Percentiles rank a stretch among this genome's conserved stretches.
phyloP scores from a whole-genome alignment of 2,888 invertebrate genomes.

The Heliconius hortense region DNA sequence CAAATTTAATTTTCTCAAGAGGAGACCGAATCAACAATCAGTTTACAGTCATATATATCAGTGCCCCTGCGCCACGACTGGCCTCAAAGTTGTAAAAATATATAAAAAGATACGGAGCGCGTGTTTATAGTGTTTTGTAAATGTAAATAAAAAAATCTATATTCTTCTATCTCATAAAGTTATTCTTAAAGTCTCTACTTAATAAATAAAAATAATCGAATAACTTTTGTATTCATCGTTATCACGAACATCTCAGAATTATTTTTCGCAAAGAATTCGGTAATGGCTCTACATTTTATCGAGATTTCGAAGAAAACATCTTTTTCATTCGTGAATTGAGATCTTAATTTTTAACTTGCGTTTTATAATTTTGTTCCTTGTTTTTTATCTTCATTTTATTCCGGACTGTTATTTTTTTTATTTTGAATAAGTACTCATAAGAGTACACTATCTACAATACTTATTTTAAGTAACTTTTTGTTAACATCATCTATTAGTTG shows the following conservation, averaged over 20 bases:
- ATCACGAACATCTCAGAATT: conserved; percentile 9
- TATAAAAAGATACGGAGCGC: too few relatives aligned
- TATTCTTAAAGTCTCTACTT: not conserved
- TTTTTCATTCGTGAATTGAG: conserved; percentile 24
- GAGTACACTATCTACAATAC: not conserved
- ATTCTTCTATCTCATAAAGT: too few relatives aligned
- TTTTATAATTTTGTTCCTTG: not conserved
- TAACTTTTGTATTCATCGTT: conserved; percentile 10
- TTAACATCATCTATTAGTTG: too few relatives aligned
- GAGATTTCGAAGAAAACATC: conserved; percentile 24
- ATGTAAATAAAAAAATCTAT: too few relatives aligned
- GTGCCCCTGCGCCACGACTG: too few relatives aligned
- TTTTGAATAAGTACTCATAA: not conserved
- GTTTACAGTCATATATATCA: too few relatives aligned
- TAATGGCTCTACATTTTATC: conserved; percentile 28
- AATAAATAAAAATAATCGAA: conserved; percentile 1
- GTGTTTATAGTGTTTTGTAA: too few relatives aligned
- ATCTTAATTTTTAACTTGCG: conserved; percentile 16
- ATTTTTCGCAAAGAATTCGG: conserved; percentile 18
- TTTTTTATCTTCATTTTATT: not conserved
- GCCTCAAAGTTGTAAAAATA: too few relatives aligned
- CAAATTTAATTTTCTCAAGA: too few relatives aligned
- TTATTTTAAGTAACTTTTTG: not conserved
- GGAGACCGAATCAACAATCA: too few relatives aligned
- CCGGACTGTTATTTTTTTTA: not conserved